phyloP scores from a whole-genome alignment of 2,797 vertebrate species.

The Choloepus didactylus region DNA sequence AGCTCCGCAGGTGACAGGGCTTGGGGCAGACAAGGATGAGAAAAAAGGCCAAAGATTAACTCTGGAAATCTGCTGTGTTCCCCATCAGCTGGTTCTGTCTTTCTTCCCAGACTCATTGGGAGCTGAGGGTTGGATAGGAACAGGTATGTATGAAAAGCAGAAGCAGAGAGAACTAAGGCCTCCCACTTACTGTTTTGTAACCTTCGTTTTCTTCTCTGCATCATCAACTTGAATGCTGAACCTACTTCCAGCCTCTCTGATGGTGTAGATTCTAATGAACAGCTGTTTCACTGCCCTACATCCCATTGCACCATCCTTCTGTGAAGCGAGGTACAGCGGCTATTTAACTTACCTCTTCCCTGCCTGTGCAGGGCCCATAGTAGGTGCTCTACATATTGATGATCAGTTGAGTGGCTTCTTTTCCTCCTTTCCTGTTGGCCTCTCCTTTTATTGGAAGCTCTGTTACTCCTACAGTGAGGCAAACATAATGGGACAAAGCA shows the following conservation, averaged over 20 bases:
- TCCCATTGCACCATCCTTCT: not conserved
- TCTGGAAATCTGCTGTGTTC: not conserved
- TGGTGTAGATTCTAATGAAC: not conserved
- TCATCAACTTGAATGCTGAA: not conserved
- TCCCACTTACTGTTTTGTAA: not conserved
- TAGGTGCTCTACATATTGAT: not conserved
- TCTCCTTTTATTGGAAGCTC: not conserved
- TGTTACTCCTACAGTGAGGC: not conserved
- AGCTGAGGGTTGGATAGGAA: too few species aligned
- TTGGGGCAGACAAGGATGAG: not conserved
- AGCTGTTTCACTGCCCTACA: not conserved
- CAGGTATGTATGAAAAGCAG: rapidly evolving
- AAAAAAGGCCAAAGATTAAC: not conserved
- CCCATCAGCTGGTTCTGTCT: not conserved
- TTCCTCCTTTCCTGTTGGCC: not conserved
- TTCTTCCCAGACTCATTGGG: not conserved
- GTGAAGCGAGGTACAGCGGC: not conserved
- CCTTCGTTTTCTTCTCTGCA: not conserved
- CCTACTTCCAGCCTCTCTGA: not conserved
- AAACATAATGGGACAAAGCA: not conserved
- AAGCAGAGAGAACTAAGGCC: not conserved
- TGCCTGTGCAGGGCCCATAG: not conserved
- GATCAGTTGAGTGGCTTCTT: not conserved
- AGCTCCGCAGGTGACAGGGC: not conserved
- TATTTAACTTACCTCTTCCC: not conserved